Conservation (phyloP, 2,113 vertebrate genomes). For the Pollachius pollachius region DNA sequence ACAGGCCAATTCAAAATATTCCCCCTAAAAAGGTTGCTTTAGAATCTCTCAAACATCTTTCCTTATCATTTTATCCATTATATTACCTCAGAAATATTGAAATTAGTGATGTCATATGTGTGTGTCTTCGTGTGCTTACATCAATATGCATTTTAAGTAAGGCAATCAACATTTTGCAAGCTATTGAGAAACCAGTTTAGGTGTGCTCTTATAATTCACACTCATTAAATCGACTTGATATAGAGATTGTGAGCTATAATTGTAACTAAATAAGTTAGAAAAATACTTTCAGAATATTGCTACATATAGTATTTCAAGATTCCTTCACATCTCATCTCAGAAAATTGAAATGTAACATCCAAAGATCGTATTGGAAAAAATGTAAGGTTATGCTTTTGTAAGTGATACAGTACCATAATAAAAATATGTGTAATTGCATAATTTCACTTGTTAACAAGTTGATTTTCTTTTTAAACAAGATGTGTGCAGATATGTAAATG, state of each 20-base stretch:
- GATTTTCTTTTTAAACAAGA: neutral
- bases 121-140: neutral
- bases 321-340: neutral
- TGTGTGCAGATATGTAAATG: neutral
- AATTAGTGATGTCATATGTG: too few relatives aligned
- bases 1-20: neutral
- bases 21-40: neutral
- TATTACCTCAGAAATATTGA: too few relatives aligned
- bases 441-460: neutral
- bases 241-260: too few relatives aligned
- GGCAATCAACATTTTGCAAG: too few relatives aligned
- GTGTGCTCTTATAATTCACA: too few relatives aligned
- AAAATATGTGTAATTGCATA: neutral
- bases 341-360: conserved; percentile 1
- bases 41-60: neutral
- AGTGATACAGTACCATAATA: neutral
- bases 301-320: neutral
- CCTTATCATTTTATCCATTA: too few relatives aligned
- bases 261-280: too few relatives aligned
- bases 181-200: too few relatives aligned
- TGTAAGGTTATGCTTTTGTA: neutral
- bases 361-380: neutral
- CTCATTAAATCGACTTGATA: too few relatives aligned
- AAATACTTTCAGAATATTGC: neutral
- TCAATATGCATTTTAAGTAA: neutral